Percentiles rank a stretch among this genome's conserved stretches.
phyloP scores from a whole-genome alignment of 2,113 vertebrate species.

The Phocoena sinus region DNA sequence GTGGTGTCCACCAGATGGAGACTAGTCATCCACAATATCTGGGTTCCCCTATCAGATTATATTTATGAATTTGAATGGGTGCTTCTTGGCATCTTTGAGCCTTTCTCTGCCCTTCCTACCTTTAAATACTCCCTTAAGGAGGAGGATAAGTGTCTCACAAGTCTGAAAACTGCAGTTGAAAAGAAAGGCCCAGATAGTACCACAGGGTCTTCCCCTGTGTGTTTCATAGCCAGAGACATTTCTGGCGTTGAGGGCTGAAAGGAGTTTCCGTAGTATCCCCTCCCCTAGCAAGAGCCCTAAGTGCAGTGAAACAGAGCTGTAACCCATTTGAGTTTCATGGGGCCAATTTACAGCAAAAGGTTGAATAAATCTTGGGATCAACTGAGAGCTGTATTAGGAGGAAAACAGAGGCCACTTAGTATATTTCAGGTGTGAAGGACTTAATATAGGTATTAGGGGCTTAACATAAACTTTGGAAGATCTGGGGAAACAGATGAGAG shows the following conservation, averaged over 20 bases:
- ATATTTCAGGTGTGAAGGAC: neutral
- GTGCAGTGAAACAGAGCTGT: neutral
- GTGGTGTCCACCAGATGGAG: neutral
- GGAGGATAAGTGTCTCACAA: neutral
- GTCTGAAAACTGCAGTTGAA: neutral
- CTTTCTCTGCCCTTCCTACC: neutral
- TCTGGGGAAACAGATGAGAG: neutral
- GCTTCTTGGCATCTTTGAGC: neutral
- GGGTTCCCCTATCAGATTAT: neutral
- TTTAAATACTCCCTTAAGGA: neutral
- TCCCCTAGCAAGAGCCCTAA: neutral
- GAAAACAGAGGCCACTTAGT: neutral
- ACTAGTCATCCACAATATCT: neutral
- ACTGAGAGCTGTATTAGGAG: neutral
- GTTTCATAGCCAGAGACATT: neutral
- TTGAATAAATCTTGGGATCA: neutral
- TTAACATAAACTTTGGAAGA: neutral
- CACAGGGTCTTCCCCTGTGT: neutral
- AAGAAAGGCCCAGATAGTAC: neutral
- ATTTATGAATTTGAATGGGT: neutral
- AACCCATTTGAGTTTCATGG: neutral
- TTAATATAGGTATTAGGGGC: neutral
- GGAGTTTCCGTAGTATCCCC: neutral
- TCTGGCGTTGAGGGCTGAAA: neutral
- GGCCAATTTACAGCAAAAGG: neutral